Evolutionary conservation across 2,888 invertebrate species (phyloP), one percentile per base, ranked within the genome.

Genomic region (Acrobasis repandana): DNA sequence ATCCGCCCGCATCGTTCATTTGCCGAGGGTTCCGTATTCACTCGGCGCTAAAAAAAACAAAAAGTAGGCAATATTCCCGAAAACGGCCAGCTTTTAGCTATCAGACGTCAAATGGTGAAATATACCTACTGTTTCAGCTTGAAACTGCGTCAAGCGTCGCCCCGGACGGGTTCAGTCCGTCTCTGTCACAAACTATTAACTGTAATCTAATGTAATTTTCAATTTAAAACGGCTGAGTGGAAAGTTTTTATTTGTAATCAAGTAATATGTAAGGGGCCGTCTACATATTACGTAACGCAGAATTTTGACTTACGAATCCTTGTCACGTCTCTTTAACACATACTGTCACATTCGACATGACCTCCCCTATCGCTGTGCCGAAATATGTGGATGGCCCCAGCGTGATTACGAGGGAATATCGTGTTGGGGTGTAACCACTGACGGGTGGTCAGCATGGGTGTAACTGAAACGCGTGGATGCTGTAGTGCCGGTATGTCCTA

Each of bases 361-460:
- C n/a, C n/a, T n/a, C n/a, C n/a, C n/a, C n/a, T n/a, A n/a, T n/a
- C n/a, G n/a, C n/a, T n/a, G n/a, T n/a, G n/a, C n/a, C n/a, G n/a
- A n/a, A n/a, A n/a, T n/a, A n/a, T n/a, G n/a, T n/a, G n/a, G n/a
- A n/a, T n/a, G n/a, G n/a, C n/a, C n/a, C n/a, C n/a, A 84, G 78
- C 77, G 74, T 74, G 75, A 78, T 73, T 74, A 74, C 75, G 70
- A 77, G 73, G 72, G 74, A 72, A 54, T 54, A 20, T 54, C 20
- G 54, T 54, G 38, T 10, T 54, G 33, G 18, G 15, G 15, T 50
- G n/a, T 20, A 11, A 36, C 36, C 16, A 38, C 16, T 16, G 16
- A 38, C 5, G 5, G 6, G 28, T 38, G 4, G 38, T 38, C 11
- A 11, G 2, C 28, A n/a, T 14, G 43, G 43, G n/a, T n/a, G 43